phyloP scores from a whole-genome alignment of 2,888 invertebrate species.

The Hypolimnas misippus region DNA sequence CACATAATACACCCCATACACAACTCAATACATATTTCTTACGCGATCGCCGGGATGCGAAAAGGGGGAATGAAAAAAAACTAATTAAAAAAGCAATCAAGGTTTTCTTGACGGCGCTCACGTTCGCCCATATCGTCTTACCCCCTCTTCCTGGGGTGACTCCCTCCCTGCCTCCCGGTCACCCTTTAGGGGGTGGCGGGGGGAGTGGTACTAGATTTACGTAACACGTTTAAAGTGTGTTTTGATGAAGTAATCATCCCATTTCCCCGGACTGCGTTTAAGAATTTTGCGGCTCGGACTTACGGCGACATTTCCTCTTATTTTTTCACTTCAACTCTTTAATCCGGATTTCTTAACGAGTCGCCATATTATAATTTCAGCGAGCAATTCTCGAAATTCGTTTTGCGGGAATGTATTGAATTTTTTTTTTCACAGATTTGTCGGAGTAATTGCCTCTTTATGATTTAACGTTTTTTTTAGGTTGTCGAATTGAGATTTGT shows the following conservation, averaged over 20 bases:
- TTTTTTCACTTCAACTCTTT: conserved; percentile 75
- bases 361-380: conserved; percentile 68
- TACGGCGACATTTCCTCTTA: conserved; percentile 62
- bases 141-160: conserved; percentile 72
- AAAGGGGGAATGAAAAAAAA: conserved; percentile 80
- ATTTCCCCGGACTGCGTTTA: conserved; percentile 82
- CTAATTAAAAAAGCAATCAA: conserved; percentile 85
- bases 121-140: conserved; percentile 85
- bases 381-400: conserved; percentile 60
- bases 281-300: conserved; percentile 80
- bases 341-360: conserved; percentile 77
- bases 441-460: conserved; percentile 46
- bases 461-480: conserved; percentile 39
- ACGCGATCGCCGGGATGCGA: conserved; percentile 75
- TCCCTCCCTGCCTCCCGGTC: conserved; percentile 55
- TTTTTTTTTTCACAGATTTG: conserved; percentile 46
- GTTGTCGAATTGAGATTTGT: conserved; percentile 30
- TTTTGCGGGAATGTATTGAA: conserved; percentile 57
- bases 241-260: conserved; percentile 85
- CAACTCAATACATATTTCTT: conserved; percentile 77
- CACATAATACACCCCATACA: conserved; percentile 55
- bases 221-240: conserved; percentile 85
- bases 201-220: conserved; percentile 81
- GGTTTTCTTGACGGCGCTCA: conserved; percentile 85
- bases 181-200: conserved; percentile 69